Conservation (phyloP, 2,797 vertebrate species). For the Eleutherodactylus coqui region DNA sequence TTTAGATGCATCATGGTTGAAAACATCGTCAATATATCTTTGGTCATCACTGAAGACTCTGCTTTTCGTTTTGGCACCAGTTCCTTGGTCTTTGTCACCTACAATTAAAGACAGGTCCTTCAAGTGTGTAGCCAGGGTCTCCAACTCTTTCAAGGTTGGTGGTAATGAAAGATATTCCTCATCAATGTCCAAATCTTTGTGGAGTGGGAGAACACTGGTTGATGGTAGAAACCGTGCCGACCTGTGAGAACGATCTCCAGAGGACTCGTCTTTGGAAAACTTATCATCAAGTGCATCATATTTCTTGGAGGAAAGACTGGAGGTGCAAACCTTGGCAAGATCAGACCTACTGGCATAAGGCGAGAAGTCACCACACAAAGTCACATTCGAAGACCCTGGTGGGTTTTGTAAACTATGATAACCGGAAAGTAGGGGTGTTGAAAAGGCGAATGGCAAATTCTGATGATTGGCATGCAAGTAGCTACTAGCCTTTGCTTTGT, state of each 20-base stretch:
- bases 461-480: fast-evolving
- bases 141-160: constrained; percentile 80
- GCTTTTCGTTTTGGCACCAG: neutral
- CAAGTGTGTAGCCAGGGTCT: constrained; percentile 80
- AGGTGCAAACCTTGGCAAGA: constrained; percentile 63
- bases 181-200: constrained; percentile 73
- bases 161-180: constrained; percentile 89
- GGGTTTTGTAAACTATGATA: constrained; percentile 49
- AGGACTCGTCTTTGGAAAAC: constrained; percentile 36
- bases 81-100: constrained; percentile 23
- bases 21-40: constrained; percentile 11
- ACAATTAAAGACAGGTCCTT: constrained; percentile 73
- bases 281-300: neutral
- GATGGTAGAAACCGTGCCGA: constrained; percentile 65
- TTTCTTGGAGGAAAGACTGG: neutral
- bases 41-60: neutral
- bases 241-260: constrained; percentile 23
- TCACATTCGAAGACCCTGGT: constrained; percentile 50
- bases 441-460: constrained; percentile 60
- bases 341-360: constrained; percentile 46
- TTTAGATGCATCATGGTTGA: neutral
- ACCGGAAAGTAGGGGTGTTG: constrained; percentile 44
- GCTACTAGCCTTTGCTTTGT: constrained; percentile 38
- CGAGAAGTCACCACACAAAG: constrained; percentile 64
- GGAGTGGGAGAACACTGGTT: constrained; percentile 70